Evolutionary conservation across 2,888 invertebrate species (phyloP).

Genomic region (Hirtodrosophila histrioides): DNA sequence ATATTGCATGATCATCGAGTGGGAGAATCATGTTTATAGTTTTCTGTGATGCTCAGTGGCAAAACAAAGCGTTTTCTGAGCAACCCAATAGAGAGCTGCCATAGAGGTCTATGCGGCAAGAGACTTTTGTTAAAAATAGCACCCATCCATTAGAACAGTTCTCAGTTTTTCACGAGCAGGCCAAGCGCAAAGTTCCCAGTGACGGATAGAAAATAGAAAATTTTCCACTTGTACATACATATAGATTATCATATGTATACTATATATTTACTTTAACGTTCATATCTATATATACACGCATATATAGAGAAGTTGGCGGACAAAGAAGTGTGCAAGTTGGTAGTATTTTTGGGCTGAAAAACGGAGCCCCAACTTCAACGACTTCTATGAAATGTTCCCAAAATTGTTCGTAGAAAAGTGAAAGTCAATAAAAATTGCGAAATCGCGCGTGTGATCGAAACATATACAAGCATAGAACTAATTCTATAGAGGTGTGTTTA

Average conservation of each 20-base stretch:
- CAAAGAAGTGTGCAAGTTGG: slow-evolving; percentile 18
- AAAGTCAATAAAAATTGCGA: slow-evolving; percentile 74
- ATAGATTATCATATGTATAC: slow-evolving; percentile 49
- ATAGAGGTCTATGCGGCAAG: background rate
- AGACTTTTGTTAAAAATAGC: slow-evolving; percentile 82
- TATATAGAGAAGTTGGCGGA: background rate
- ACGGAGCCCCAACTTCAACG: background rate
- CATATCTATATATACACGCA: slow-evolving; percentile 2
- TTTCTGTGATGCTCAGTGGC: background rate
- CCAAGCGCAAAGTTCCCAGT: slow-evolving; percentile 79
- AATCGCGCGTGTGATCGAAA: slow-evolving; percentile 64
- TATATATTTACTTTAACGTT: slow-evolving; percentile 22
- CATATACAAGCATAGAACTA: slow-evolving; percentile 32
- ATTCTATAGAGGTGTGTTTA: slow-evolving; percentile 16
- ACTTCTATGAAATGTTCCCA: slow-evolving; percentile 3
- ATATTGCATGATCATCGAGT: slow-evolving; percentile 7
- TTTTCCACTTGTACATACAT: slow-evolving; percentile 46
- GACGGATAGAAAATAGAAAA: slow-evolving; percentile 46
- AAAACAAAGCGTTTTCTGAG: slow-evolving; percentile 26
- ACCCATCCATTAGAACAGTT: slow-evolving; percentile 48
- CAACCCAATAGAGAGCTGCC: slow-evolving; percentile 20
- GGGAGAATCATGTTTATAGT: slow-evolving; percentile 3
- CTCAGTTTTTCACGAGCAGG: slow-evolving; percentile 83
- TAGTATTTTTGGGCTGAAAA: slow-evolving; percentile 2
- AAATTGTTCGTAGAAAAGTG: slow-evolving; percentile 44